Evolutionary conservation across 2,888 invertebrate genomes (phyloP).

Genomic region (Ceraclea dissimilis): DNA sequence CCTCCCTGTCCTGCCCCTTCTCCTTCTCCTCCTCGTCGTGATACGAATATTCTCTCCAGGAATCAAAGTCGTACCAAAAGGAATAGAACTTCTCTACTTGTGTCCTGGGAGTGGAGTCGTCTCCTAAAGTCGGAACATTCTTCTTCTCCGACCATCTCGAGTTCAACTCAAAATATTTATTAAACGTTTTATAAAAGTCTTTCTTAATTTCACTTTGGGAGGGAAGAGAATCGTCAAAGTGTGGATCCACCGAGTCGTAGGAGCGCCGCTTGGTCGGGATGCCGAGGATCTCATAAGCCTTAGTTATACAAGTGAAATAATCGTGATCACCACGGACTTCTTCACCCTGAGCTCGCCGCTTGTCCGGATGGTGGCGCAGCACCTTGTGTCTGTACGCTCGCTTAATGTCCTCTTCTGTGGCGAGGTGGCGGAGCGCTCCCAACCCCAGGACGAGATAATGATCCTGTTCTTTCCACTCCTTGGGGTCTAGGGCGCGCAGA

Average conservation of each 20-base stretch:
- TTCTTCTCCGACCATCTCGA: slow-evolving; percentile 86
- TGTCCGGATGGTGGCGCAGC: slow-evolving; percentile 96
- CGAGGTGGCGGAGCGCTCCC: slow-evolving; percentile 70
- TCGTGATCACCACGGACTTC: slow-evolving; percentile 85
- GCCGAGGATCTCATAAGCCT: slow-evolving; percentile 88
- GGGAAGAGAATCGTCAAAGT: slow-evolving; percentile 85
- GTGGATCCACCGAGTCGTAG: slow-evolving; percentile 95
- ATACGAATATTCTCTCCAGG: slow-evolving; percentile 99
- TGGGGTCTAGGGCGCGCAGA: slow-evolving; percentile 84
- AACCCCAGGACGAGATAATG: slow-evolving; percentile 95
- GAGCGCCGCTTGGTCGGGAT: slow-evolving; percentile 74
- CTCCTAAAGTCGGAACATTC: slow-evolving; percentile 77
- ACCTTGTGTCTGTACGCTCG: slow-evolving; percentile 87
- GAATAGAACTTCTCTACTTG: slow-evolving; percentile 92
- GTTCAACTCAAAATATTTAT: slow-evolving; percentile 67
- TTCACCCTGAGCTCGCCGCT: slow-evolving; percentile 85
- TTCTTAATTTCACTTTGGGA: slow-evolving; percentile 65
- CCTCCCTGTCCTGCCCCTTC: slow-evolving; percentile 92
- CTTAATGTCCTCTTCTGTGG: slow-evolving; percentile 89
- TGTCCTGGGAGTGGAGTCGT: slow-evolving; percentile 66
- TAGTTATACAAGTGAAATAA: slow-evolving; percentile 97
- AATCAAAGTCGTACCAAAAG: slow-evolving; percentile 98
- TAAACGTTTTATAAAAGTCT: slow-evolving; percentile 66
- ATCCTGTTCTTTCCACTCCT: slow-evolving; percentile 97
- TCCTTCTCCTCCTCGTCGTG: slow-evolving; percentile 98